Evolutionary conservation across 2,797 vertebrate species (phyloP).

Genomic region (Enteromius treurensis): DNA sequence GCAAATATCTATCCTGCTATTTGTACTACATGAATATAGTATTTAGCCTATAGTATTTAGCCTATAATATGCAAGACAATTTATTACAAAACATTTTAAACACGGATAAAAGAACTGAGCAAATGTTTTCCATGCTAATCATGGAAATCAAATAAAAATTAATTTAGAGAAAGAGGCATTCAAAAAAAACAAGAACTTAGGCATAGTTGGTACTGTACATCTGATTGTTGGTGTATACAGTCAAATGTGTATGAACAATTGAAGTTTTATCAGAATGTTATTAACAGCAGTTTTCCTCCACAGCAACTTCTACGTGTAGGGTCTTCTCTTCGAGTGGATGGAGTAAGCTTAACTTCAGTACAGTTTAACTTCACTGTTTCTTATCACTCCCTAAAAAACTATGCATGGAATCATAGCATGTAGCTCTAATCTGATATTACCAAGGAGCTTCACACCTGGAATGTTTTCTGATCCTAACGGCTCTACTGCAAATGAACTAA

Average conservation of each 20-base stretch:
- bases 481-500: constrained; percentile 19
- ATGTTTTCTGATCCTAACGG: constrained; percentile 22
- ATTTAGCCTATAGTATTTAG: background rate
- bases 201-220: too few species aligned
- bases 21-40: constrained; percentile 18
- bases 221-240: background rate
- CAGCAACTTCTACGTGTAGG: constrained; percentile 62
- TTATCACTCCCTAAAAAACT: constrained; percentile 32
- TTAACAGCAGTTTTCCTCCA: constrained; percentile 58
- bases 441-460: constrained; percentile 10
- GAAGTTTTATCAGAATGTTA: constrained; percentile 5
- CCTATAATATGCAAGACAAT: background rate
- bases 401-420: constrained; percentile 63
- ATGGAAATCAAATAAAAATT: too few species aligned
- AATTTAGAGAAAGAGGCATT: too few species aligned
- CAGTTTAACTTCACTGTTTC: constrained; percentile 23
- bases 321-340: constrained; percentile 63
- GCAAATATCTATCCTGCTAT: constrained; percentile 30
- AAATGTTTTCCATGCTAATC: background rate
- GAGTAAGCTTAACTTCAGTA: constrained; percentile 60
- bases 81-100: background rate
- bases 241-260: background rate
- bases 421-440: constrained; percentile 42
- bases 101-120: background rate
- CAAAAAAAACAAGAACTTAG: background rate